Evolutionary conservation across 2,113 vertebrate genomes (phyloP), one percentile per base, ranked within the genome.

Genomic region (Onychostruthus taczanowskii): DNA sequence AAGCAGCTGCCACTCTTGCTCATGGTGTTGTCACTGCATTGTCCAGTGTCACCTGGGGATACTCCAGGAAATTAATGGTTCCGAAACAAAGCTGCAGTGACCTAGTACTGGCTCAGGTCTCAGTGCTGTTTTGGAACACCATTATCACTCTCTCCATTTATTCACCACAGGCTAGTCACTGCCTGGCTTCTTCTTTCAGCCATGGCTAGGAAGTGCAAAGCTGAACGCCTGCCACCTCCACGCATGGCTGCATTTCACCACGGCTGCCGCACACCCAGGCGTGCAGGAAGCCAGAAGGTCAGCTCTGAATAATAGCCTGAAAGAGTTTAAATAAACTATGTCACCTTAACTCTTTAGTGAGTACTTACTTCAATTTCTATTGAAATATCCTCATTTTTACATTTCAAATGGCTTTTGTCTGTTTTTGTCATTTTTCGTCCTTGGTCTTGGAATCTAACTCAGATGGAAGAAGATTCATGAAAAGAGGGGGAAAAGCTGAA

Each of bases 211-310:
- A 41, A 72, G 37, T 9, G 35, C 49, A 62, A 68, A 86, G 59
- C 20, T 21, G 43, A 64, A 39, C 0, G 0, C 12, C 52, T 23
- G 30, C 53, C 28, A 6, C 18, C 18, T 50, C 37, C 10, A 2
- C 5, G 6, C 0, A 0, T 8, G 5, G 20, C 27, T 59, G 49
- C 26, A n/a, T 62, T 66, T 1, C 1, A 1, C 30, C 21, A 0
- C 4, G 2, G 1, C 56, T 74, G 33, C 26, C 2, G 4, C 39
- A 18, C 39, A 55, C 5, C 19, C 43, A 35, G 31, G 55, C 46
- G 7, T 50, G 27, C 6, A 3, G 73, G 39, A 28, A 68, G 21
- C 47, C 35, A 52, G 37, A 69, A 85, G 43, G 39, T 52, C 75
- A 43, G 9, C 17, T 44, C 35, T 83, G 43, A 84, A 69, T 22